Percentiles rank a stretch among this genome's conserved stretches.
These are phyloP conservation scores for Cheilosia scutellata DNA, from an alignment of 2,888 invertebrate genomes.

Conservation along the genomic window DNA sequence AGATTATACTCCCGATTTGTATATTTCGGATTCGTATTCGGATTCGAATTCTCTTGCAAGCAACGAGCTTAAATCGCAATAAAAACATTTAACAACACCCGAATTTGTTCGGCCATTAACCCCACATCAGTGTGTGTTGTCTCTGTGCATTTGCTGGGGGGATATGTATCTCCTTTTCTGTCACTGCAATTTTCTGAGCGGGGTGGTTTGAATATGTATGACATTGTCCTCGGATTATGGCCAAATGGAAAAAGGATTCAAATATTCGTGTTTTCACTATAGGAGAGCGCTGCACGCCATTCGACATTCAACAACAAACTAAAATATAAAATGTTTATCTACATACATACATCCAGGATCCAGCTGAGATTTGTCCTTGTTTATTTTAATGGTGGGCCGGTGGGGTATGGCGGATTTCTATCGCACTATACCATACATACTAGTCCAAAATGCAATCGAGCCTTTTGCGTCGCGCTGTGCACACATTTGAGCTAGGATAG, in stretches of 20 bases:
- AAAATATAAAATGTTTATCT: slow-evolving; percentile 24
- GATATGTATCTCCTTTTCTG: slow-evolving; percentile 16
- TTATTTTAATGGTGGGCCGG: slow-evolving; percentile 52
- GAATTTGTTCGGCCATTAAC: slow-evolving; percentile 26
- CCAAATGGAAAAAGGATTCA: slow-evolving; percentile 56
- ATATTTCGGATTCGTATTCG: slow-evolving; percentile 21
- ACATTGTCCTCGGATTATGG: slow-evolving; percentile 55
- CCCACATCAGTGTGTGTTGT: slow-evolving; percentile 33
- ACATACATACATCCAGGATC: background rate
- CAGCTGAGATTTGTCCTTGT: slow-evolving; percentile 71
- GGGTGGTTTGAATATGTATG: slow-evolving; percentile 45
- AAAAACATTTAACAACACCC: slow-evolving; percentile 30
- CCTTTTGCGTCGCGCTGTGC: slow-evolving; percentile 66
- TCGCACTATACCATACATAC: background rate
- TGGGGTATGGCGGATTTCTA: slow-evolving; percentile 8
- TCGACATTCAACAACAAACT: slow-evolving; percentile 21
- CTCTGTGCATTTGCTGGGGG: slow-evolving; percentile 43
- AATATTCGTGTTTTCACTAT: slow-evolving; percentile 61
- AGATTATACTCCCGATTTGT: slow-evolving; percentile 60
- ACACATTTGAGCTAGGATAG: slow-evolving; percentile 47
- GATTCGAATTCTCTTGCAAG: slow-evolving; percentile 6
- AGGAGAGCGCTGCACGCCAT: background rate
- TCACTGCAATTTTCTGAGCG: background rate
- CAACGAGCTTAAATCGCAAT: slow-evolving; percentile 51
- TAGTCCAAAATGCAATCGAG: slow-evolving; percentile 61